Conservation (phyloP, 2,797 vertebrate species). For the Valencia hispanica region DNA sequence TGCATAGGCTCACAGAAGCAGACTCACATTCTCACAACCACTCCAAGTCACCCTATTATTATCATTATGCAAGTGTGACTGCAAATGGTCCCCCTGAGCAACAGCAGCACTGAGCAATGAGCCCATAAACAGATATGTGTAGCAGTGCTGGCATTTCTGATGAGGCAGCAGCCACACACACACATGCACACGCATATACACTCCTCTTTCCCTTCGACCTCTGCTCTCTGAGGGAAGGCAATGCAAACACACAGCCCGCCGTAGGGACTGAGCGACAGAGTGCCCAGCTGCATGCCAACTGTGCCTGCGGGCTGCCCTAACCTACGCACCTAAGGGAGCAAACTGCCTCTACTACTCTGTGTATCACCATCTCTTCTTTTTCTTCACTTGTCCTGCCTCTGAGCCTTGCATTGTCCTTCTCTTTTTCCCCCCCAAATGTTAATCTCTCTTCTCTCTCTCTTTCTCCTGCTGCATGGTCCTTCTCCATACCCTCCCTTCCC, state of each 20-base stretch:
- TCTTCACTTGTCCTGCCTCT: conserved; percentile 52
- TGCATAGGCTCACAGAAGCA: conserved; percentile 7
- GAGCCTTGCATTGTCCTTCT: conserved; percentile 52
- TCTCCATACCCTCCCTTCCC: conserved; percentile 41
- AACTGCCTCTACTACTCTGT: conserved; percentile 64
- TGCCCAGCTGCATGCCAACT: conserved; percentile 85
- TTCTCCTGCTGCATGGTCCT: conserved; percentile 31
- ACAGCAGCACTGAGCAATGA: conserved; percentile 71
- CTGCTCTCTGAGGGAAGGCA: conserved; percentile 73
- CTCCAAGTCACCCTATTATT: conserved; percentile 74
- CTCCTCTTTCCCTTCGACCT: conserved; percentile 70
- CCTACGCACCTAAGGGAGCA: conserved; percentile 69
- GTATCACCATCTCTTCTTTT: conserved; percentile 40
- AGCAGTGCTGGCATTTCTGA: conserved; percentile 73
- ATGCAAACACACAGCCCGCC: conserved; percentile 68
- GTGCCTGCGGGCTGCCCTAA: conserved; percentile 74
- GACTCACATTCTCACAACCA: conserved; percentile 46
- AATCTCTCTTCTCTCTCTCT: conserved; percentile 49
- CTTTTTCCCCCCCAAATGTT: conserved; percentile 52
- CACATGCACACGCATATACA: conserved; percentile 26
- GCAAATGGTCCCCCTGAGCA: conserved; percentile 75
- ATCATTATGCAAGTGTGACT: conserved; percentile 79
- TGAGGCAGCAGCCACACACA: conserved; percentile 57
- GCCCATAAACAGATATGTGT: conserved; percentile 73
- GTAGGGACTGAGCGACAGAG: conserved; percentile 71